Evolutionary conservation across 1,140 invertebrate species (phyloP), one percentile per base, ranked within the genome.

Genomic region (Hylaeus volcanicus): DNA sequence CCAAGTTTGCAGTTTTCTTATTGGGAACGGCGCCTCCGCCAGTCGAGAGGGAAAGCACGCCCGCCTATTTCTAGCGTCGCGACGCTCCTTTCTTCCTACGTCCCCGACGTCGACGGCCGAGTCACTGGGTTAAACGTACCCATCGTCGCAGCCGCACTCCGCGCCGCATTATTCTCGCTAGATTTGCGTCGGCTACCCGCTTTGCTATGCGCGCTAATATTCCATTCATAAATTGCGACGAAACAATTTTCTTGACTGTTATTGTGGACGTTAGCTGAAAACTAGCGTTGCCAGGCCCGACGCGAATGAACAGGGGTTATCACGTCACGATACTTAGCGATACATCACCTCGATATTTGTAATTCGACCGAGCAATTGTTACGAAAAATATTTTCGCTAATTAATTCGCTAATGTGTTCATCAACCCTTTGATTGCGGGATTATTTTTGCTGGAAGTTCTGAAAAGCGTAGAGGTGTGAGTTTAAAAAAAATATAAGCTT

Each of bases 11-110:
- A 91, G 89, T 91, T 92, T 90, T 92, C 90, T 91, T 91, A 89
- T 89, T 91, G 87, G 26, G 89, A 89, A 79, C 83, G 88, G 80
- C 88, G 88, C 84, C 87, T 86, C 81, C 85, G 87, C 83, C 83
- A 26, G 86, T 87, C 84, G 90, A 90, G 85, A 91, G 90, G 88
- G 89, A 90, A 91, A 92, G 87, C 88, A 88, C 89, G 69, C 74
- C 86, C 89, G 89, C 89, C 91, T 93, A 92, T 92, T 93, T 92
- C 89, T 89, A 91, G 88, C 89, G 85, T 86, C 88, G 74, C 88
- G 89, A 86, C 89, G 88, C 83, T 81, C 86, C 87, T 91, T 90
- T 90, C 89, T 89, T 90, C 89, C 86, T 80, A 70, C 85, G 84
- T 85, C 84, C 82, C 86, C 66, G 55, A 39, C 76, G 74, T 45